Conservation (phyloP, 1,140 invertebrate species). For the Microplitis mediator region DNA sequence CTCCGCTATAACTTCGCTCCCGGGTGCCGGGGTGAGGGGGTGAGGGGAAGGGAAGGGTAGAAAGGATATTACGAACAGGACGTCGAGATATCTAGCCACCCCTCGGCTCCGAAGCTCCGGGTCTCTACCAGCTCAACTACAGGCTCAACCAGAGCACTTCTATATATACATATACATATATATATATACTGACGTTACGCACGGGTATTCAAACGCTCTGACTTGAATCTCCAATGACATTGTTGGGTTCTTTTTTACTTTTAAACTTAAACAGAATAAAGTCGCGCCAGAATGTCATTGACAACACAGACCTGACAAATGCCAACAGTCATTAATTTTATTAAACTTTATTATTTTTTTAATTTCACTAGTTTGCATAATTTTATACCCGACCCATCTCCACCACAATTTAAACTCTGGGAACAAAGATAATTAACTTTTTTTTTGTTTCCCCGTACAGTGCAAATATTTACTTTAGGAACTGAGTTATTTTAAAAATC, state of each 20-base stretch:
- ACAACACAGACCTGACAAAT: too few species aligned
- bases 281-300: too few species aligned
- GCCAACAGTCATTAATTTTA: too few species aligned
- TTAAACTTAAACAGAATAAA: not conserved
- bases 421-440: too few species aligned
- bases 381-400: too few species aligned
- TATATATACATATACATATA: too few species aligned
- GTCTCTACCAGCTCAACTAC: slow-evolving; percentile 34
- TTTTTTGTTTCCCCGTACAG: too few species aligned
- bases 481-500: too few species aligned
- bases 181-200: slow-evolving; percentile 9
- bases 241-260: not conserved
- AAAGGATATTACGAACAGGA: slow-evolving; percentile 50
- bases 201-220: slow-evolving; percentile 44
- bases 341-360: too few species aligned
- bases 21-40: slow-evolving; percentile 38
- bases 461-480: too few species aligned
- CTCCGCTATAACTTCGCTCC: slow-evolving; percentile 42
- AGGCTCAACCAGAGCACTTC: slow-evolving; percentile 23
- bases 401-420: too few species aligned
- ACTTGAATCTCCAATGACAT: slow-evolving; percentile 34
- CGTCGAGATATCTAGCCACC: slow-evolving; percentile 52
- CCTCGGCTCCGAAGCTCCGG: slow-evolving; percentile 33
- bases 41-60: slow-evolving; percentile 40
- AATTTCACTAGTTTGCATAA: too few species aligned